Evolutionary conservation across 1,140 invertebrate species (phyloP).

Genomic region (Parasteatoda tepidariorum): DNA sequence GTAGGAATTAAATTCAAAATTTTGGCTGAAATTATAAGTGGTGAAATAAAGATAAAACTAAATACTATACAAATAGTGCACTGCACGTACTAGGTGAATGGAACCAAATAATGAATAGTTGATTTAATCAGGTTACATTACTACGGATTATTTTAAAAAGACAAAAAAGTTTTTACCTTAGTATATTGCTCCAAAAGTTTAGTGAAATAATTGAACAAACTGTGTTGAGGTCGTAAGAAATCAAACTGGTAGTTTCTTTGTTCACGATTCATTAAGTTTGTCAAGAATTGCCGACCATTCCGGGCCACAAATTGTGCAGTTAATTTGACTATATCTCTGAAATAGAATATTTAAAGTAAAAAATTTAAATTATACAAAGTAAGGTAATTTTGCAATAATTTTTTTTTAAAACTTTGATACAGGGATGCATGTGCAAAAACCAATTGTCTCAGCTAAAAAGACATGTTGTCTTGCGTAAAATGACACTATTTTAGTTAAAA

Average conservation of each 20-base stretch:
- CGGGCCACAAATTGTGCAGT: conserved; percentile 99
- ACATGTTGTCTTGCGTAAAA: no score
- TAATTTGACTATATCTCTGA: conserved; percentile 94
- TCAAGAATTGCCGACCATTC: conserved; percentile 97
- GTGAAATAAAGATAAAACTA: no score
- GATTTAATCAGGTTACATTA: no score
- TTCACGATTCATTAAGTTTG: conserved; percentile 98
- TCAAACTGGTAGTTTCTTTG: conserved; percentile 99
- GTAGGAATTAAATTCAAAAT: no score
- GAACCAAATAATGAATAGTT: no score
- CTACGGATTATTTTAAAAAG: background rate
- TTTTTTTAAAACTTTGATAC: no score
- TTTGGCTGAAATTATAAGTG: no score
- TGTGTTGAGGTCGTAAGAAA: conserved; percentile 97
- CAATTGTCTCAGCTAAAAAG: no score
- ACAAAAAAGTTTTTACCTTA: conserved; percentile 74
- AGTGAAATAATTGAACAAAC: conserved; percentile 98
- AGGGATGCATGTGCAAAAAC: no score
- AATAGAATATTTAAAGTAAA: conserved; percentile 65
- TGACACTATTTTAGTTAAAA: no score
- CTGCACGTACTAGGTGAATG: no score
- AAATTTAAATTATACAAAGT: background rate
- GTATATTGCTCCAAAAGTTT: conserved; percentile 98
- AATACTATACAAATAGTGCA: no score
- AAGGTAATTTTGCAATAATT: conserved; percentile 14